A percentile compares a stretch with the other conserved stretches of the same genome.
Conservation (phyloP, 1,140 invertebrate genomes). For the Bombus huntii region DNA sequence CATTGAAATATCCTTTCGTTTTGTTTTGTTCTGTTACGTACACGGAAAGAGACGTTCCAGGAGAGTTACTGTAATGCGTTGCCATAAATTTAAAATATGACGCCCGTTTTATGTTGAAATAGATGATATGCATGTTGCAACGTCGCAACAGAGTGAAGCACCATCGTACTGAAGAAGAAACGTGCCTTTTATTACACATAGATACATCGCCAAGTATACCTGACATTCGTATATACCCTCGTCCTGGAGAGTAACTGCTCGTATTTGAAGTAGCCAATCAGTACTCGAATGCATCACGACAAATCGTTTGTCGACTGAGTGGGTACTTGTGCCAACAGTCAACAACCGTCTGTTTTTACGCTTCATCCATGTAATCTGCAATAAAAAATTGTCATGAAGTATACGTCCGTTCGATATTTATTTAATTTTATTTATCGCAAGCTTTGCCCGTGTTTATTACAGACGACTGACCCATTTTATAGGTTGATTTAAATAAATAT, state of each 20-base stretch:
- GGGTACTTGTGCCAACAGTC: constrained; percentile 88
- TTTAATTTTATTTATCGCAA: background rate
- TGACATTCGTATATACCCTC: constrained; percentile 92
- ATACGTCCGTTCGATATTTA: background rate
- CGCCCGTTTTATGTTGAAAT: constrained; percentile 6
- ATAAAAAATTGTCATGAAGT: constrained; percentile 40
- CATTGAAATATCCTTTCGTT: background rate
- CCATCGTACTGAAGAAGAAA: background rate
- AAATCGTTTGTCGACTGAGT: constrained; percentile 89
- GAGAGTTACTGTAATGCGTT: constrained; percentile 1
- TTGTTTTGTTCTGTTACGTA: background rate
- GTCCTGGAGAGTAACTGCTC: constrained; percentile 87
- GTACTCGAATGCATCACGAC: constrained; percentile 90
- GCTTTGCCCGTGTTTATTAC: background rate
- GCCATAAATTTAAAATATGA: constrained; percentile 25
- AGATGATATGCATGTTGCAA: constrained; percentile 15
- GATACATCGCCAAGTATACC: constrained; percentile 75
- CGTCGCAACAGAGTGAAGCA: background rate
- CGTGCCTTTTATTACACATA: constrained; percentile 2
- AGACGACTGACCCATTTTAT: background rate
- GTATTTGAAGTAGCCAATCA: constrained; percentile 90
- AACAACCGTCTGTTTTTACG: constrained; percentile 88
- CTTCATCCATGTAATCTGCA: constrained; percentile 88
- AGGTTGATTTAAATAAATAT: background rate
- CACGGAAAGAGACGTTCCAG: background rate